These are phyloP conservation scores for Pseudotriccus pelzelni DNA, from an alignment of 2,797 vertebrate species.

Conservation along the genomic window DNA sequence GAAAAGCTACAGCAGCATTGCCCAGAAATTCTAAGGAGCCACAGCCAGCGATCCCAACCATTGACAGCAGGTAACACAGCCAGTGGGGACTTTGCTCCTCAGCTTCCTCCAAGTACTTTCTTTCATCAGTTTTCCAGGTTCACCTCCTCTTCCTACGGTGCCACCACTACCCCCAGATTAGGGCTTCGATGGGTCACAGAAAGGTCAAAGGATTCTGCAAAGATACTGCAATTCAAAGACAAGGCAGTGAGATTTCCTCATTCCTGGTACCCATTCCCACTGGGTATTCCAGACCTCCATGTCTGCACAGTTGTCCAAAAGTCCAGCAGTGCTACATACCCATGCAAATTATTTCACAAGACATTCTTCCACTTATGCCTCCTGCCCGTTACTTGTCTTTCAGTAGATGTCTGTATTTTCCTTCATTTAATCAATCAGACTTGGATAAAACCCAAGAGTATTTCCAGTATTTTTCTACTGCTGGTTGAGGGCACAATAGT, in stretches of 20 bases:
- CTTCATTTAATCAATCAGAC: neutral
- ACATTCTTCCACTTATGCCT: neutral
- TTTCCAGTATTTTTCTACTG: neutral
- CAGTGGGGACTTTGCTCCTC: neutral
- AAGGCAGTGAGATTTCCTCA: neutral
- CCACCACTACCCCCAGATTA: neutral
- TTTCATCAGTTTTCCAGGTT: neutral
- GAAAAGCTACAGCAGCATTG: neutral
- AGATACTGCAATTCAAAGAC: neutral
- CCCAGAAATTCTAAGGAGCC: neutral
- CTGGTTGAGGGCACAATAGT: neutral
- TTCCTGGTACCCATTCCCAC: neutral
- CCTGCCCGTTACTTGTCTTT: neutral
- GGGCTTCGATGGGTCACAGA: neutral
- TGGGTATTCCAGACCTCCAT: neutral
- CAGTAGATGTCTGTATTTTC: neutral
- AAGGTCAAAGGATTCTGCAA: neutral
- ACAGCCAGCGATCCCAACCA: neutral
- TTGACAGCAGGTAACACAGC: fast-evolving
- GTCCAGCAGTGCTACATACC: neutral
- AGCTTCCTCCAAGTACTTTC: neutral
- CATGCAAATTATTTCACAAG: neutral
- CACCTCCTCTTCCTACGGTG: neutral
- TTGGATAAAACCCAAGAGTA: neutral
- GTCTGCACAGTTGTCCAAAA: neutral